phyloP scores from a whole-genome alignment of 35 echinoderm and acorn worm genomes.

The Ophiothrix spiculata region DNA sequence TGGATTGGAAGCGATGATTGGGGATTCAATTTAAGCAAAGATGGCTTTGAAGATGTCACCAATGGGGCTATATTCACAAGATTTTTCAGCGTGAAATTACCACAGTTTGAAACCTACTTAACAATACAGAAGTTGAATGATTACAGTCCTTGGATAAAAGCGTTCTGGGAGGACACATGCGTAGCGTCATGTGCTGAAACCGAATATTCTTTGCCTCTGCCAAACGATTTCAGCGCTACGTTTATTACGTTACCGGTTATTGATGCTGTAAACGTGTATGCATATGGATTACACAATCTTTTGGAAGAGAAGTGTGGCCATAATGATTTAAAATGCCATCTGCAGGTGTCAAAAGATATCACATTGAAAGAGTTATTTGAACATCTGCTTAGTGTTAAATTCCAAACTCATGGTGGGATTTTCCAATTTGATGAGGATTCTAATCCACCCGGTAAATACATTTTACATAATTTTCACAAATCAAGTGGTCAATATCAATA shows the following conservation, averaged over 20 bases:
- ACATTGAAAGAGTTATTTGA: background rate
- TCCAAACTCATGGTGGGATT: slow-evolving; percentile 4
- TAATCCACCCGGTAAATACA: slow-evolving; percentile 36
- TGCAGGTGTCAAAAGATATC: no score
- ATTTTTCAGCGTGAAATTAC: slow-evolving; percentile 17
- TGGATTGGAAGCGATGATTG: slow-evolving; percentile 42
- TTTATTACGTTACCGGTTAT: slow-evolving; percentile 20
- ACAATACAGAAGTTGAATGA: background rate
- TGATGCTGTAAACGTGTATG: slow-evolving; percentile 34
- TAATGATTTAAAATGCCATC: background rate
- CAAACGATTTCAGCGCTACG: background rate
- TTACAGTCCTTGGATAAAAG: background rate
- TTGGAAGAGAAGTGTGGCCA: background rate
- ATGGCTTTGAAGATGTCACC: background rate
- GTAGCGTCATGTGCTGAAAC: background rate
- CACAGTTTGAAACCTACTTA: slow-evolving; percentile 9
- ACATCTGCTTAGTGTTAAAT: slow-evolving; percentile 5
- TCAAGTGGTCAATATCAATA: slow-evolving; percentile 12
- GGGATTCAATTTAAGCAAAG: slow-evolving; percentile 19
- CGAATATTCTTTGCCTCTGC: background rate
- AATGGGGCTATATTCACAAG: slow-evolving; percentile 27
- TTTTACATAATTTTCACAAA: slow-evolving; percentile 28
- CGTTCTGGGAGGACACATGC: background rate
- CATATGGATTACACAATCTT: slow-evolving; percentile 10
- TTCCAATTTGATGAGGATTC: slow-evolving; percentile 23